phyloP scores from a whole-genome alignment of 2,888 invertebrate genomes.

The Phytoseiulus persimilis region DNA sequence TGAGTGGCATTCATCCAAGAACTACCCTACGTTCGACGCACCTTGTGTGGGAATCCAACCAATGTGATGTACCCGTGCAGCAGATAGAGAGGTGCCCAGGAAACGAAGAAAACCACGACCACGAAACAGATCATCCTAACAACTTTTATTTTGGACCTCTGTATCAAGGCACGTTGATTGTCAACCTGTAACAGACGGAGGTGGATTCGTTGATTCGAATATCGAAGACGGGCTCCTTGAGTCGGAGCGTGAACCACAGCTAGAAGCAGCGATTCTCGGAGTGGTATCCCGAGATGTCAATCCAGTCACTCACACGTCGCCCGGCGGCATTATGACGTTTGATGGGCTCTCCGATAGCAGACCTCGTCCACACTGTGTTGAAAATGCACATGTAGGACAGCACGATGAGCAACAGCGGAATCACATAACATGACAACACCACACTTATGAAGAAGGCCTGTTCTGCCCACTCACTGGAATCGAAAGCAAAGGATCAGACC shows the following conservation, averaged over 20 bases:
- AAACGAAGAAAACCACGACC: constrained; percentile 50
- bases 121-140: constrained; percentile 51
- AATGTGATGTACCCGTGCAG: constrained; percentile 67
- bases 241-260: no score
- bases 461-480: constrained; percentile 6
- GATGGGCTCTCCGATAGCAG: not conserved
- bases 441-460: constrained; percentile 69
- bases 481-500: not conserved
- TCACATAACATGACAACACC: constrained; percentile 76
- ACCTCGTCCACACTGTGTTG: constrained; percentile 26
- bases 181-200: not conserved
- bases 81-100: constrained; percentile 51
- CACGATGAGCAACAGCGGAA: constrained; percentile 68
- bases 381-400: constrained; percentile 78
- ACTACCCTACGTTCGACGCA: no score
- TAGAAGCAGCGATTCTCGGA: no score
- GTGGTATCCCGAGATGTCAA: no score
- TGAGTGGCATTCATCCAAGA: no score
- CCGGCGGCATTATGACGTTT: not conserved
- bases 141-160: constrained; percentile 45
- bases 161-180: constrained; percentile 42
- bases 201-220: no score
- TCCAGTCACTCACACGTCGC: not conserved
- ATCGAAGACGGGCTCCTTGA: no score
- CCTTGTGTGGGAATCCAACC: constrained; percentile 15